Evolutionary conservation across 2,888 invertebrate genomes (phyloP), one percentile per base, ranked within the genome.

Genomic region (Cryptophagus acutangulus): DNA sequence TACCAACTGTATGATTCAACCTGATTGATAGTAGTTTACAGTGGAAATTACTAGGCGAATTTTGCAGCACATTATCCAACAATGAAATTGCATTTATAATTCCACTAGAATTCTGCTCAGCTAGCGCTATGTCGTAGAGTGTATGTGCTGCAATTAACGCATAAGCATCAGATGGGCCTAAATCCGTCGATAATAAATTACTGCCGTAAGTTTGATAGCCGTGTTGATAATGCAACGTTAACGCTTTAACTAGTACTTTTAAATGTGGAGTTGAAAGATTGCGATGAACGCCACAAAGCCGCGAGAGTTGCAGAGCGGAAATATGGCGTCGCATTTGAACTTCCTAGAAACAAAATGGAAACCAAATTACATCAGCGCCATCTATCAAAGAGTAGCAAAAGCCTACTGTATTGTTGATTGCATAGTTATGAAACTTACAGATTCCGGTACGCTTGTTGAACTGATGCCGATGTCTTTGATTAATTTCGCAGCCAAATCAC

Each of bases 11-110:
- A 65, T 88, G 86, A 66, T 93, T 94, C 13, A 89, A 75, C 55
- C 84, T 82, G 38, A 93, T 74, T 4, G 90, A 77, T 29, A 94
- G 71, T 52, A 95, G 72, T 68, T 94, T 94, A 9, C 87, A 79
- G 63, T 93, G 90, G 67, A 88, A 91, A 73, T 92, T 94, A 50
- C 88, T 82, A 0, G 89, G 87, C 57, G 91, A 92, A 54, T 80
- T 76, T 35, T 78, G 74, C 17, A 89, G 72, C 18, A 84, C 81
- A 61, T 79, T 75, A 59, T 91, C 87, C 45, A 92, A 69, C 10
- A 88, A 67, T 18, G 81, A 76, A 2, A 87, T 65, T 0, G 83
- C 84, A 45, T 80, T 78, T 13, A 82, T 67, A 4, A 82, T 64
- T 1, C 77, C 76, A 36, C 74, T 68, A 0, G 78, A 74, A 45